Percentiles rank a stretch among this genome's conserved stretches.
phyloP scores from a whole-genome alignment of 1,140 invertebrate species.

The Myzus persicae region DNA sequence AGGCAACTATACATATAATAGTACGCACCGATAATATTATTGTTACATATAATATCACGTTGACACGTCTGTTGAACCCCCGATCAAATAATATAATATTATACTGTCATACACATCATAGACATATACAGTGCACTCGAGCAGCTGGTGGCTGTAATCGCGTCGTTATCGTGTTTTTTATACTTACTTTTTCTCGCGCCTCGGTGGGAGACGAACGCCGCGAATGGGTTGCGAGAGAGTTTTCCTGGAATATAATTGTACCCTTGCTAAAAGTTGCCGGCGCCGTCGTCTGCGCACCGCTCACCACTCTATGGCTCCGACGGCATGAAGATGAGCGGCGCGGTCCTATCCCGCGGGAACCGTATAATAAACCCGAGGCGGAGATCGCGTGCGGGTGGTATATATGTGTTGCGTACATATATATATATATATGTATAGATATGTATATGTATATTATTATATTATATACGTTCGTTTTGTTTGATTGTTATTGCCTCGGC shows the following conservation, averaged over 20 bases:
- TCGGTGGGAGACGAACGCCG: background rate
- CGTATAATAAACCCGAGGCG: slow-evolving; percentile 35
- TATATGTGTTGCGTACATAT: background rate
- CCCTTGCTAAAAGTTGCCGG: slow-evolving; percentile 52
- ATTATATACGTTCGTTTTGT: slow-evolving; percentile 42
- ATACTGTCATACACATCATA: too few species aligned
- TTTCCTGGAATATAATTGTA: slow-evolving; percentile 36
- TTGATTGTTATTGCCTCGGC: slow-evolving; percentile 53
- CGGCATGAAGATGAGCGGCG: background rate
- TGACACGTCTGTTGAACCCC: too few species aligned
- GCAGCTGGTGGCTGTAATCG: too few species aligned
- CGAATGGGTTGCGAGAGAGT: slow-evolving; percentile 24
- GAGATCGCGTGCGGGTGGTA: background rate
- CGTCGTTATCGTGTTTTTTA: background rate
- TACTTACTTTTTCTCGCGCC: background rate
- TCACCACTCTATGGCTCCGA: background rate
- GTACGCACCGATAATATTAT: too few species aligned
- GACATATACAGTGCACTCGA: too few species aligned
- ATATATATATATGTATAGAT: too few species aligned
- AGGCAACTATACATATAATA: too few species aligned
- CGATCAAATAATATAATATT: too few species aligned
- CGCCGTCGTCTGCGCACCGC: slow-evolving; percentile 19
- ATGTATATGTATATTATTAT: slow-evolving; percentile 3
- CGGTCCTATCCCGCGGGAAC: slow-evolving; percentile 26
- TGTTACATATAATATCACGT: too few species aligned